A percentile compares a stretch with the other conserved stretches of the same genome.
phyloP scores from a whole-genome alignment of 2,113 vertebrate genomes.

The Gobius niger region DNA sequence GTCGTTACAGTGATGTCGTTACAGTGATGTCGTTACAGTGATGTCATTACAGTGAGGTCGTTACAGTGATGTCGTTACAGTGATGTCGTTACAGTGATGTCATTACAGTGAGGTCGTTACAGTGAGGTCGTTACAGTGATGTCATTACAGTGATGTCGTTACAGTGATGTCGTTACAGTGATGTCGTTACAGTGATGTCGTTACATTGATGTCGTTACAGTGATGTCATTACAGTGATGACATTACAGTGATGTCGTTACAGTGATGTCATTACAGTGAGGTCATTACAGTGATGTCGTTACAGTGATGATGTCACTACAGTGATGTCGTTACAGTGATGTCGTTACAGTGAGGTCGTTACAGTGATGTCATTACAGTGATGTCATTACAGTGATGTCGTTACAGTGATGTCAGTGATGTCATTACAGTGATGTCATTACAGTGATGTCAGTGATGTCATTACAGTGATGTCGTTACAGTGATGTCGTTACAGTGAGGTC shows the following conservation, averaged over 20 bases:
- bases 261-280: conserved; percentile 67
- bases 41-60: conserved; percentile 75
- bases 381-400: conserved; percentile 75
- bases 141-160: conserved; percentile 75
- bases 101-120: conserved; percentile 73
- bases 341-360: conserved; percentile 76
- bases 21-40: conserved; percentile 82
- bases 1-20: conserved; percentile 70
- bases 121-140: too few species aligned
- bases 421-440: conserved; percentile 79
- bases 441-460: too few species aligned
- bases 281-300: conserved; percentile 82
- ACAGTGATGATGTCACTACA: too few species aligned
- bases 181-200: conserved; percentile 84
- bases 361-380: too few species aligned
- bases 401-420: too few species aligned
- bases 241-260: too few species aligned
- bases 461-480: conserved; percentile 81
- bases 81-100: too few species aligned
- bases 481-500: conserved; percentile 76
- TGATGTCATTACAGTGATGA: conserved; percentile 54
- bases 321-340: too few species aligned
- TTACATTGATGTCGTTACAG: too few species aligned
- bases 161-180: conserved; percentile 2
- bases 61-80: too few species aligned